These are phyloP conservation scores for Phylloscopus trochilus DNA, from an alignment of 2,113 vertebrate species.

Conservation along the genomic window DNA sequence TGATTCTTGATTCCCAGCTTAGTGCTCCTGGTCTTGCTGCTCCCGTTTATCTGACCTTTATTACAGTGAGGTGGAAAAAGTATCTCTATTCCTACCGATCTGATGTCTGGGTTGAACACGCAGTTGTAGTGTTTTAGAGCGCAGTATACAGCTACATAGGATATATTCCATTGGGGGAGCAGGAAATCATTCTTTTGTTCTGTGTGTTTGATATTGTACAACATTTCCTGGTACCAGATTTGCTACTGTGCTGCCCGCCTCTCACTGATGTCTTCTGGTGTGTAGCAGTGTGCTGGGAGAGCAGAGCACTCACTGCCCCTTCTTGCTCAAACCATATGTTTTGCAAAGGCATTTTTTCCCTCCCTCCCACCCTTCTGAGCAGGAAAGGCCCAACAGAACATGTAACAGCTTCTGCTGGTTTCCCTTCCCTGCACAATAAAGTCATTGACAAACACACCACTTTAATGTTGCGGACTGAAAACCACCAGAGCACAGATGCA, in stretches of 20 bases:
- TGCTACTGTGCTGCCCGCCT: conserved; percentile 5
- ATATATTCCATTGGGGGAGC: not conserved
- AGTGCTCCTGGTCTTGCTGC: not conserved
- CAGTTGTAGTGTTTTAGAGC: not conserved
- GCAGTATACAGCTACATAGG: not conserved
- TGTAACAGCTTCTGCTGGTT: not conserved
- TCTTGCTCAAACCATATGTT: conserved; percentile 22
- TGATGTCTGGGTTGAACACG: not conserved
- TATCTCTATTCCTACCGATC: not conserved
- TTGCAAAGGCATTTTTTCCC: conserved; percentile 2
- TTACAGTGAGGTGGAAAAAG: not conserved
- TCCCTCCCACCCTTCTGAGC: not conserved
- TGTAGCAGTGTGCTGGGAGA: not conserved
- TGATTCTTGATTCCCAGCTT: not conserved
- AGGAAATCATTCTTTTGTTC: conserved; percentile 41
- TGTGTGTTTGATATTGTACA: not conserved
- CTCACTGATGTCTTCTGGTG: not conserved
- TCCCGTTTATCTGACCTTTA: not conserved
- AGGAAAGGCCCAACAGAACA: not conserved
- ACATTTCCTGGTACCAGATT: conserved; percentile 35
- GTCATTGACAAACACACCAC: not conserved
- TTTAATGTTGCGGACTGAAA: not conserved
- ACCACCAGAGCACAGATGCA: not conserved
- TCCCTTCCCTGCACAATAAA: not conserved
- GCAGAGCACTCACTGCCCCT: not conserved